phyloP scores from a whole-genome alignment of 2,113 vertebrate genomes.

The Crotalus tigris region DNA sequence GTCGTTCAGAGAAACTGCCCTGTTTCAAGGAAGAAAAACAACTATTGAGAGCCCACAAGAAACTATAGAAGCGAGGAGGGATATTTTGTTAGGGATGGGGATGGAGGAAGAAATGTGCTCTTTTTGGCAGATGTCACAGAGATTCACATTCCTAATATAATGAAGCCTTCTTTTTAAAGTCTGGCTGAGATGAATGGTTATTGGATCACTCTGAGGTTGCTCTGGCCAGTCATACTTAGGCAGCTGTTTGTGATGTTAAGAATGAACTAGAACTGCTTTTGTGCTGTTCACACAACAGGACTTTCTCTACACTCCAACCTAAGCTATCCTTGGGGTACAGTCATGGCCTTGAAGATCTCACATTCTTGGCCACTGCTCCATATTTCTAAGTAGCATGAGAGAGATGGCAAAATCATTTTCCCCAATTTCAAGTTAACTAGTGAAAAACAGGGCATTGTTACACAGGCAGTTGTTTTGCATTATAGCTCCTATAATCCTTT shows the following conservation, averaged over 20 bases:
- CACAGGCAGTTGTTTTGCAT: neutral
- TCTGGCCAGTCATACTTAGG: slow-evolving; percentile 8
- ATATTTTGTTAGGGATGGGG: slow-evolving; percentile 24
- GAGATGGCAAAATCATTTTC: neutral
- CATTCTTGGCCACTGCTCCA: neutral
- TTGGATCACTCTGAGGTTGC: slow-evolving; percentile 16
- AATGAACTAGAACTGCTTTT: neutral
- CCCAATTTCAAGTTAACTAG: neutral
- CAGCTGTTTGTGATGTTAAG: slow-evolving; percentile 43
- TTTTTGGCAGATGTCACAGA: slow-evolving; percentile 55
- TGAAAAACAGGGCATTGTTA: neutral
- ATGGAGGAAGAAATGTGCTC: slow-evolving; percentile 37
- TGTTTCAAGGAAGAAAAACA: slow-evolving; percentile 75
- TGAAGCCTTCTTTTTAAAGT: slow-evolving; percentile 51
- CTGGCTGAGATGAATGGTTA: slow-evolving; percentile 14
- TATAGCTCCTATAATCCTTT: neutral
- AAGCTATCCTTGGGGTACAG: neutral
- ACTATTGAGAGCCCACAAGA: slow-evolving; percentile 69
- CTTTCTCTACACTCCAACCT: neutral
- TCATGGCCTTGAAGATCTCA: slow-evolving; percentile 8
- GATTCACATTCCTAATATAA: slow-evolving; percentile 56
- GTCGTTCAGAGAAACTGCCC: slow-evolving; percentile 72
- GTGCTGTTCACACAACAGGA: slow-evolving; percentile 16
- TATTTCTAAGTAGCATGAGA: neutral
- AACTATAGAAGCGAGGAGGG: slow-evolving; percentile 52